Conservation (phyloP, 2,888 invertebrate genomes). For the Papilio gigon region DNA sequence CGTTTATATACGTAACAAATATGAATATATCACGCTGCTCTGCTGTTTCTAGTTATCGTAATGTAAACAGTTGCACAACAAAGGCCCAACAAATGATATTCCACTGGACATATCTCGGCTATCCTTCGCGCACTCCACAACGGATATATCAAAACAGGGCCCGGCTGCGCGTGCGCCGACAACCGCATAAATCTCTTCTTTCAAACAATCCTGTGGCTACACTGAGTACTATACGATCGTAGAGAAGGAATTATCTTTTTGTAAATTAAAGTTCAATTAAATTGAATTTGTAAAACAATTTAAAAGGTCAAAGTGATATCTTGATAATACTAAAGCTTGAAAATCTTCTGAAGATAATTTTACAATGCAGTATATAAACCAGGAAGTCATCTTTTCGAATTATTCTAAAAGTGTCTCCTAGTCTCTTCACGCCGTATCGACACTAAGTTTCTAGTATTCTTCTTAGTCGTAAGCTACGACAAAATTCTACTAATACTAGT, state of each 20-base stretch:
- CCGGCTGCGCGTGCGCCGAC: slow-evolving; percentile 58
- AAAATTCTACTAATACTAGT: no score
- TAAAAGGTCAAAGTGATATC: no score
- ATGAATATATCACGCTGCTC: neutral
- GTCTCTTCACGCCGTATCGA: no score
- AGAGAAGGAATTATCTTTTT: slow-evolving; percentile 29
- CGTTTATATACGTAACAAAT: neutral
- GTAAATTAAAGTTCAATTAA: no score
- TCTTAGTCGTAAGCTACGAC: no score
- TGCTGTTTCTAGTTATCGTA: slow-evolving; percentile 31
- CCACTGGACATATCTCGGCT: slow-evolving; percentile 41
- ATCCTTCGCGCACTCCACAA: slow-evolving; percentile 50
- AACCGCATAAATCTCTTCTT: slow-evolving; percentile 67
- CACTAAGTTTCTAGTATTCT: neutral
- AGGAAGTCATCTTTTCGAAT: no score
- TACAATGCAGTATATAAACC: no score
- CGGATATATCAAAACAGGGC: slow-evolving; percentile 65
- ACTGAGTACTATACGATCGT: slow-evolving; percentile 41
- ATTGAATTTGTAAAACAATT: no score
- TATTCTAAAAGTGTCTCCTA: no score
- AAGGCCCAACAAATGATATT: slow-evolving; percentile 31
- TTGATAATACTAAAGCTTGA: no score
- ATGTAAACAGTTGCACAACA: slow-evolving; percentile 37
- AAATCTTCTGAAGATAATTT: no score
- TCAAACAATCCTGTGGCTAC: slow-evolving; percentile 60